Conservation (phyloP, 2,888 invertebrate genomes). For the Diloba caeruleocephala region DNA sequence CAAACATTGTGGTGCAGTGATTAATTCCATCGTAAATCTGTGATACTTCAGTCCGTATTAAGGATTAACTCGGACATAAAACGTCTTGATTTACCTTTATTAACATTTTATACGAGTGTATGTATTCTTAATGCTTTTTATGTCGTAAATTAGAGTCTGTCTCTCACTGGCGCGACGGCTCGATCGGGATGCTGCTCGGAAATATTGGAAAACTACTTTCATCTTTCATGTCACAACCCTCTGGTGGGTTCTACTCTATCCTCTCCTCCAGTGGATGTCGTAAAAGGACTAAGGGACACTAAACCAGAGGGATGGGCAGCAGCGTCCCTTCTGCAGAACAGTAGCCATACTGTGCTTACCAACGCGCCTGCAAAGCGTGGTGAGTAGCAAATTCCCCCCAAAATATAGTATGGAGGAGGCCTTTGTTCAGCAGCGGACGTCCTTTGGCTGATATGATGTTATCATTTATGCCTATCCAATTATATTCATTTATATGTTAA, state of each 20-base stretch:
- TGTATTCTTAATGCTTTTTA: conserved; percentile 29
- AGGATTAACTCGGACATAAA: conserved; percentile 35
- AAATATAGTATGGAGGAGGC: too few species aligned
- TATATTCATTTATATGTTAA: too few species aligned
- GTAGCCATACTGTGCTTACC: too few species aligned
- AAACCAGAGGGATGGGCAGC: too few species aligned
- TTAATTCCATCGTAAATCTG: conserved; percentile 51
- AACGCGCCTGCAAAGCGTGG: too few species aligned
- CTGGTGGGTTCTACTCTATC: too few species aligned
- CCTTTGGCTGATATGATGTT: too few species aligned
- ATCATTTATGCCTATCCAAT: too few species aligned
- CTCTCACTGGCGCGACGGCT: neutral
- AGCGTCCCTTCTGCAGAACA: too few species aligned
- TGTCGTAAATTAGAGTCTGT: neutral
- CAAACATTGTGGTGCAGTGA: conserved; percentile 45
- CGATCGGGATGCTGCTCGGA: conserved; percentile 10
- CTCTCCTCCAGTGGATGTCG: conserved; percentile 7
- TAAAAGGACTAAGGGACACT: conserved; percentile 19
- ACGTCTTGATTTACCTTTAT: conserved; percentile 46
- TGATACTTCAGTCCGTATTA: conserved; percentile 35
- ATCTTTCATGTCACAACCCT: conserved; percentile 50
- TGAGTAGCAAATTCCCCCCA: too few species aligned
- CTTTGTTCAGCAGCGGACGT: too few species aligned
- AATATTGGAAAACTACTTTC: conserved; percentile 57
- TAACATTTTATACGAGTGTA: conserved; percentile 21